Base-by-base conservation (phyloP, 1,140 invertebrate genomes). In the Anastatus disparis region DNA sequence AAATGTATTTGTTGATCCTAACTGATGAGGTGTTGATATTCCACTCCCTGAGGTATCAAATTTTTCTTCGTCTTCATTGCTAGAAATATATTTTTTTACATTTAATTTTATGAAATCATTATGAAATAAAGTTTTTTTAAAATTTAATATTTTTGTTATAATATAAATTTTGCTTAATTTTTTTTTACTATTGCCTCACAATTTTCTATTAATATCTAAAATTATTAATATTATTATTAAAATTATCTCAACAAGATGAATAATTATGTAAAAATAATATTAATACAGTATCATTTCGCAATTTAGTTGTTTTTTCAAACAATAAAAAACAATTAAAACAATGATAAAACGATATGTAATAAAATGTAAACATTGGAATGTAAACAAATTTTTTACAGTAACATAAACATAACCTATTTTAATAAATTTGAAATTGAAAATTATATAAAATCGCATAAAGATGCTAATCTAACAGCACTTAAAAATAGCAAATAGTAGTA, bases 1-100 rank as follows among this genome's bases (percentile, higher is more conserved):
- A 50, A 78, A 77, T 7, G 78, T 65, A 72, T 79, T 80, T 9
- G 66, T 74, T 6, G 77, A 72, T 50, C 70, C 74, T 65, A 75
- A 15, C 27, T 79, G 76, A 59, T 77, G 74, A 52, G 77, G 75
- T 17, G 78, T 79, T 22, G 80, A 80, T 50, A 73, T 61, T 63
- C 76, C 75, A 66, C 40, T 72, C 3, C 74, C 74, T 22, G 74
- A 75, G 24, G 65, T 74, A 31, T 75, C 79, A 55, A 76, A 71
- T 68, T 62, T 72, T n/a, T 78, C 75, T 68, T 68, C 76, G 72
- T 77, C 74, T 17, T 71, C 72, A 56, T 75, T 79, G 46, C 77
- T 82, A 46, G 50, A 65, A 72, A 24, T 52, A 31, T 48, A 35
- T 35, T 35, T 35, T 35, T 35, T 35, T 6, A 4, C 31, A 35